Evolutionary conservation across 1,140 invertebrate species (phyloP).

Genomic region (Coenobita brevimanus): DNA sequence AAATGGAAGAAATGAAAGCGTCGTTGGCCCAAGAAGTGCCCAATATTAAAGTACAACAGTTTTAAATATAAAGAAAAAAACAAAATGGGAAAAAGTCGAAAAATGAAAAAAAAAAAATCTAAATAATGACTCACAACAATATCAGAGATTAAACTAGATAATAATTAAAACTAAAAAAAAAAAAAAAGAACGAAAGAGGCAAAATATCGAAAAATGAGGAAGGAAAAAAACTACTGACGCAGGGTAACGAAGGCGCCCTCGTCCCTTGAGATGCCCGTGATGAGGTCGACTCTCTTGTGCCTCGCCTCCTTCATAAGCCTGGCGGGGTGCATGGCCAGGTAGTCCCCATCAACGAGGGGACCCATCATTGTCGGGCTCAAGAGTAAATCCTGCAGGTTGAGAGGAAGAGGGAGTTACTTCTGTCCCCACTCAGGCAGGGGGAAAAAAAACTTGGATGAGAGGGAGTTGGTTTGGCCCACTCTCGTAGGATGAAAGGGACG

Average conservation of each 20-base stretch:
- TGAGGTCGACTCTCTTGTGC: slow-evolving; percentile 32
- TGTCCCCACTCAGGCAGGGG: neutral
- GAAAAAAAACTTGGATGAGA: neutral
- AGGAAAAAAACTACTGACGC: slow-evolving; percentile 28
- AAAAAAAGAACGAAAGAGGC: neutral
- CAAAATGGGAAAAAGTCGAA: neutral
- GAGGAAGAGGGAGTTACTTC: neutral
- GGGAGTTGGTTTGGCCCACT: no score
- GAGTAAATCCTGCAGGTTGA: slow-evolving; percentile 6
- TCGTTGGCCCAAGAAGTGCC: neutral
- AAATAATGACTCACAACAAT: neutral
- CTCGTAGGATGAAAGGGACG: no score
- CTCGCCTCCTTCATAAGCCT: slow-evolving; percentile 26
- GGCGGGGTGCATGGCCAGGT: slow-evolving; percentile 2
- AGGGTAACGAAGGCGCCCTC: slow-evolving; percentile 28
- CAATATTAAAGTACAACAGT: no score
- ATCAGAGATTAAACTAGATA: neutral
- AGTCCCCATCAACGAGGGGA: slow-evolving; percentile 33
- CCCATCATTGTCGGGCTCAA: slow-evolving; percentile 1
- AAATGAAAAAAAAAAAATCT: neutral
- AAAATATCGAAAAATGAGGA: neutral
- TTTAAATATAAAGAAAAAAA: neutral
- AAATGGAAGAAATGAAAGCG: neutral
- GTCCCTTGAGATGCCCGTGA: slow-evolving; percentile 35
- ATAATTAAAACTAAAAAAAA: neutral